Percentiles rank a stretch among this genome's conserved stretches.
Conservation (phyloP, 2,797 vertebrate genomes). For the Columba guinea region DNA sequence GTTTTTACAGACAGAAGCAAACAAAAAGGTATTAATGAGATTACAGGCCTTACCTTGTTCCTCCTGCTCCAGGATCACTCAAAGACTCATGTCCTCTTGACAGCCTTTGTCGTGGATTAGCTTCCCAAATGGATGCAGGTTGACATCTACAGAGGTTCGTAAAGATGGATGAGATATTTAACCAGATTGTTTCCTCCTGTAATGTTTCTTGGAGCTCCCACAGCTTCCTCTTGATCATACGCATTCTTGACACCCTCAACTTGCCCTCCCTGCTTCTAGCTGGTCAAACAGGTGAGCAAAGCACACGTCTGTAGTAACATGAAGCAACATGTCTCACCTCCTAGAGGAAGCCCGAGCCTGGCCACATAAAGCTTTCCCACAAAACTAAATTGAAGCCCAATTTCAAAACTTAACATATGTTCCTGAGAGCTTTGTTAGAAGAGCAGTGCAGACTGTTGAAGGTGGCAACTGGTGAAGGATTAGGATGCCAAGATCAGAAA, state of each 20-base stretch:
- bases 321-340: background rate
- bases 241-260: background rate
- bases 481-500: background rate
- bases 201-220: background rate
- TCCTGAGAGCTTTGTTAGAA: background rate
- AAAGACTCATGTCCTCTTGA: background rate
- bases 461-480: background rate
- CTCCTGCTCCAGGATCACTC: background rate
- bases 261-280: background rate
- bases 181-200: background rate
- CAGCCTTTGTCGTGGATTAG: background rate
- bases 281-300: background rate
- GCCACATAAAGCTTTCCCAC: background rate
- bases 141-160: background rate
- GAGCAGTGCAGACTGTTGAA: background rate
- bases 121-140: background rate
- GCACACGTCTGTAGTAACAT: accelerated
- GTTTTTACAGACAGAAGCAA: background rate
- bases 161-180: background rate
- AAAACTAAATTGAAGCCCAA: background rate
- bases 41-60: background rate
- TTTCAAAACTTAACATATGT: background rate
- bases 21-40: background rate
- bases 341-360: background rate
- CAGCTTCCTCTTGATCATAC: background rate